phyloP scores from a whole-genome alignment of 2,888 invertebrate genomes.

The Ochlodes sylvanus region DNA sequence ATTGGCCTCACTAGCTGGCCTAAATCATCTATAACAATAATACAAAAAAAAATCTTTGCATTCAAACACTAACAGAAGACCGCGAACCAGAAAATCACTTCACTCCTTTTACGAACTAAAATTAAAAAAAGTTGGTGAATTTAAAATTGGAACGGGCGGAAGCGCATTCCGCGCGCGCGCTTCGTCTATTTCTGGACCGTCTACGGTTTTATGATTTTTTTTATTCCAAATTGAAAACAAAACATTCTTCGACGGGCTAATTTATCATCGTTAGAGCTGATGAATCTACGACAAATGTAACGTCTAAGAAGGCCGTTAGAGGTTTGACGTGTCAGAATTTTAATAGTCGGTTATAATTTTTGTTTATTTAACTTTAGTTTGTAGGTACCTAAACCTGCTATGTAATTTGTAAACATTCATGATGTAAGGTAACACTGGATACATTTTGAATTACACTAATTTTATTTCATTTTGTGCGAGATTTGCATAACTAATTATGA shows the following conservation, averaged over 20 bases:
- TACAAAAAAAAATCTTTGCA: not conserved
- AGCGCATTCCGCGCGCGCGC: slow-evolving; percentile 60
- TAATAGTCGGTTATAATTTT: not conserved
- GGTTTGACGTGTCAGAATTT: slow-evolving; percentile 2
- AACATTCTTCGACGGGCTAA: slow-evolving; percentile 4
- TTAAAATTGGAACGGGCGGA: slow-evolving; percentile 65
- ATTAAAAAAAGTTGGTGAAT: slow-evolving; percentile 53
- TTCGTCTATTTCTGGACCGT: slow-evolving; percentile 61
- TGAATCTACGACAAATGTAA: slow-evolving; percentile 2
- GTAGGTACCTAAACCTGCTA: too few relatives aligned
- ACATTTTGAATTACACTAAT: too few relatives aligned
- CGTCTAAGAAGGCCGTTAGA: not conserved
- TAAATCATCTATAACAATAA: not conserved
- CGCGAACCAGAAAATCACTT: slow-evolving; percentile 5
- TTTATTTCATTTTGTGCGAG: too few relatives aligned
- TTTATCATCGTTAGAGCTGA: slow-evolving; percentile 12
- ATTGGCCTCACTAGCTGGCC: not conserved
- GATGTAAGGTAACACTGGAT: too few relatives aligned
- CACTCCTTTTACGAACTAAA: slow-evolving; percentile 49
- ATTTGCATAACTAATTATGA: too few relatives aligned
- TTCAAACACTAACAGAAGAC: slow-evolving; percentile 10
- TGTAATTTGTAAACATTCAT: too few relatives aligned
- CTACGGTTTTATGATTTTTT: slow-evolving; percentile 36
- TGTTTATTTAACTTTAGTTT: not conserved
- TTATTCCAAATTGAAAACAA: slow-evolving; percentile 24